Evolutionary conservation across 92 coral and sea anemone genomes (phyloP).

Genomic region (Bergia sp.): DNA sequence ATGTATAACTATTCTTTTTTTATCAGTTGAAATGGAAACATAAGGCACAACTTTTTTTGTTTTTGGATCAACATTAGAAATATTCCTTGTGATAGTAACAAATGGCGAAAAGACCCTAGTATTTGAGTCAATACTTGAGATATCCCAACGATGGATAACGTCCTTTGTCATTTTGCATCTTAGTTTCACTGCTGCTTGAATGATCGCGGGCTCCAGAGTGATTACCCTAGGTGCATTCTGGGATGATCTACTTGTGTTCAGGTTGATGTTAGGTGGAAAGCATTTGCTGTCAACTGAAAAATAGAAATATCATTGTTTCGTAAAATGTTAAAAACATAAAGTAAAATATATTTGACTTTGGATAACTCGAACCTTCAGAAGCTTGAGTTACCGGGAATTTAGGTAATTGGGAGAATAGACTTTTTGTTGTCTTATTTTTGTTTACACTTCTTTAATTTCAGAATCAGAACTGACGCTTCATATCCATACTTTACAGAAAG

Average conservation of each 20-base stretch:
- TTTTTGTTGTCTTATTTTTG: no score
- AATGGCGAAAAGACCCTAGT: constrained; percentile 15
- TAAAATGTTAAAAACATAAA: no score
- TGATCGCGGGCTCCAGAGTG: constrained; percentile 35
- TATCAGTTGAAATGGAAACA: constrained; percentile 32
- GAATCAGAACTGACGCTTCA: no score
- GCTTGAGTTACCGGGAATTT: no score
- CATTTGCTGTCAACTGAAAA: constrained; percentile 67
- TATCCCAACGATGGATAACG: constrained; percentile 58
- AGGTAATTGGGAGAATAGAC: no score
- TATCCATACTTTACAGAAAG: no score
- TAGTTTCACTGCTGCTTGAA: constrained; percentile 52
- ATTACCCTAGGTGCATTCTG: constrained; percentile 48
- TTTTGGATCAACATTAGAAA: constrained; percentile 37
- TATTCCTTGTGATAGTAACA: not conserved
- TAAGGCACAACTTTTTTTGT: constrained; percentile 44
- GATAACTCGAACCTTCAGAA: no score
- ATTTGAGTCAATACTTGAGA: not conserved
- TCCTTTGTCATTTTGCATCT: constrained; percentile 57
- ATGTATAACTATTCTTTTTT: constrained; percentile 32
- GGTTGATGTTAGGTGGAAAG: constrained; percentile 69
- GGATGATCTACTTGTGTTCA: constrained; percentile 53
- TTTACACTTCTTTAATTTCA: no score
- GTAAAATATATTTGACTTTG: no score
- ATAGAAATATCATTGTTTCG: not conserved